These are phyloP conservation scores for Dyspetes luteomarginatus DNA, from an alignment of 2,888 invertebrate species.

Conservation along the genomic window DNA sequence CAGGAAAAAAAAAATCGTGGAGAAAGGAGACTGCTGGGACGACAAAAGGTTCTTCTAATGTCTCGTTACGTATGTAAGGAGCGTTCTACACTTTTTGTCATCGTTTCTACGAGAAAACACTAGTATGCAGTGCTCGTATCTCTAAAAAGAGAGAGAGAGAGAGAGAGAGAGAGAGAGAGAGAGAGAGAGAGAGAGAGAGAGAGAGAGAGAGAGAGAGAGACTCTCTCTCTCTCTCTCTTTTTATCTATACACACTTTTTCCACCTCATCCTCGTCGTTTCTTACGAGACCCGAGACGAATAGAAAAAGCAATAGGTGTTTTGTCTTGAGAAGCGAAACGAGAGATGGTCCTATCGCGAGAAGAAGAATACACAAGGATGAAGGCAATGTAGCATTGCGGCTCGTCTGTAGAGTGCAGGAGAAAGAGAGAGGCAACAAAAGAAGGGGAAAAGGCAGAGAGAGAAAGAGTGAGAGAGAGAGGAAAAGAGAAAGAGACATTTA, in stretches of 20 bases:
- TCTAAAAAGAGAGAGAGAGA: no score
- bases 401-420: slow-evolving; percentile 59
- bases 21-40: slow-evolving; percentile 71
- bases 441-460: slow-evolving; percentile 8
- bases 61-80: slow-evolving; percentile 81
- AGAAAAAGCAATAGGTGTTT: slow-evolving; percentile 48
- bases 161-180: no score
- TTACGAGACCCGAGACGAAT: slow-evolving; percentile 9
- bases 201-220: no score
- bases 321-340: slow-evolving; percentile 58
- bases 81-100: slow-evolving; percentile 74
- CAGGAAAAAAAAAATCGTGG: slow-evolving; percentile 36
- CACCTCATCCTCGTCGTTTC: slow-evolving; percentile 24
- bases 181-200: no score
- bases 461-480: slow-evolving; percentile 64
- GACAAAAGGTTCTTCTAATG: slow-evolving; percentile 79
- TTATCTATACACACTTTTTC: background rate
- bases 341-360: slow-evolving; percentile 20
- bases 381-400: slow-evolving; percentile 60
- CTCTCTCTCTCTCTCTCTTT: background rate
- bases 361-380: slow-evolving; percentile 24
- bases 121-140: slow-evolving; percentile 63
- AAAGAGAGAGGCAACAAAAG: slow-evolving; percentile 17
- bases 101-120: slow-evolving; percentile 55
- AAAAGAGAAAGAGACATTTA: slow-evolving; percentile 25